Base-by-base conservation (phyloP, 1,140 invertebrate species). In the Sycophaga agraensis region DNA sequence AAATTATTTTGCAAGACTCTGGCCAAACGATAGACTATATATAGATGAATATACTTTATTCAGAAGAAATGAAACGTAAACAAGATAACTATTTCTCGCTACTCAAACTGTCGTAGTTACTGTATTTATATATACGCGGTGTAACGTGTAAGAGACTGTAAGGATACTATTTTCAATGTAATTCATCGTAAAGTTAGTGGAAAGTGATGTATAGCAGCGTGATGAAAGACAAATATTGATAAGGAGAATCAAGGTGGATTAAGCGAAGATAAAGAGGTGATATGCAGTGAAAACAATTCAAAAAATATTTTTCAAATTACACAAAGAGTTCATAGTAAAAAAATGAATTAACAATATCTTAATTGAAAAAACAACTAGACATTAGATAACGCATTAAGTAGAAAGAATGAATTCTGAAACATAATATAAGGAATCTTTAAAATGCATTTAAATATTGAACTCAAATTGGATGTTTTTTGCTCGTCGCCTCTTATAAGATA, bases 11-110 rank as follows among this genome's bases (percentile, higher is more conserved):
- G 31, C 40, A 40, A 58, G 22, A 53, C 42, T 35, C 49, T 42
- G 51, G 24, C 21, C 46, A 50, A 50, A 35, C 35, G 21, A 50
- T 12, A 59, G 16, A 31, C 31, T 43, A 50, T 60, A 59, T 22
- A 51, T 61, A 60, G 42, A 57, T 39, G 43, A 28, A 61, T 53
- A 59, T 45, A 61, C 22, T 46, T 58, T 50, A 59, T 49, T 45
- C 7, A 19, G 9, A 46, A 48, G n/a, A 46, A 50, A 31, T 19
- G 35, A 53, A 42, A n/a, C n/a, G n/a, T n/a, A n/a, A n/a, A n/a
- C n/a, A n/a, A 26, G 4, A 55, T 54, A 56, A 28, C 54, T 57
- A 57, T 63, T 63, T 63, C 60, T 63, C 60, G 60, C 60, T 63
- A 63, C 60, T 63, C 60, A 63, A 56, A 49, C 26, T 57, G 50